Evolutionary conservation across 2,113 vertebrate genomes (phyloP).

Genomic region (Vulpes lagopus): DNA sequence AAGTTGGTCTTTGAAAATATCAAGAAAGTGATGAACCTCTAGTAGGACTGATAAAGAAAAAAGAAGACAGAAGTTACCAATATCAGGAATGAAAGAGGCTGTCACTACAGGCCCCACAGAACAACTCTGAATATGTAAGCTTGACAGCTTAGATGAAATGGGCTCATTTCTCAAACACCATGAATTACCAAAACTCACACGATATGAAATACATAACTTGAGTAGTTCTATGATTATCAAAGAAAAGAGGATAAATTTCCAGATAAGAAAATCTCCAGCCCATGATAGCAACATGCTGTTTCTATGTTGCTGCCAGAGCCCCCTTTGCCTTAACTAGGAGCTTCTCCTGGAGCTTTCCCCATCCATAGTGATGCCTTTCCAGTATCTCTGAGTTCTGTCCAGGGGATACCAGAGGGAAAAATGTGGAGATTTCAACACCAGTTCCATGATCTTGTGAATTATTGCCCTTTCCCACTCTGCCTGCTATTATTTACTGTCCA

Average conservation of each 20-base stretch:
- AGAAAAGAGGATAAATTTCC: background rate
- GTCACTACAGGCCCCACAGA: background rate
- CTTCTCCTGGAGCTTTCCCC: background rate
- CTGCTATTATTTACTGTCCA: background rate
- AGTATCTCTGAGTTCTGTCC: background rate
- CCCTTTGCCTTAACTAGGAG: background rate
- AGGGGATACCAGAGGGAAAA: background rate
- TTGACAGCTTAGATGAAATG: background rate
- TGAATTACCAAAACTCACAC: background rate
- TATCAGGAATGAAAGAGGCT: background rate
- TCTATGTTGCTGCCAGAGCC: background rate
- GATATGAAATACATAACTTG: background rate
- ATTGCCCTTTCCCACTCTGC: background rate
- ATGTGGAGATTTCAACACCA: background rate
- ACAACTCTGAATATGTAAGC: background rate
- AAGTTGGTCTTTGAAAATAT: conserved; percentile 13
- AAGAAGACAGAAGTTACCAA: background rate
- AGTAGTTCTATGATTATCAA: background rate
- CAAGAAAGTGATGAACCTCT: background rate
- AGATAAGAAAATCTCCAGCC: background rate
- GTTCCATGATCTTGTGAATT: background rate
- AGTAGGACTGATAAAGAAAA: background rate
- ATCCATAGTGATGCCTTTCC: background rate
- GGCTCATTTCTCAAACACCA: background rate
- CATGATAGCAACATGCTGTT: background rate